These are phyloP conservation scores for Ganaspis brasiliensis DNA, from an alignment of 2,888 invertebrate genomes.

Conservation along the genomic window DNA sequence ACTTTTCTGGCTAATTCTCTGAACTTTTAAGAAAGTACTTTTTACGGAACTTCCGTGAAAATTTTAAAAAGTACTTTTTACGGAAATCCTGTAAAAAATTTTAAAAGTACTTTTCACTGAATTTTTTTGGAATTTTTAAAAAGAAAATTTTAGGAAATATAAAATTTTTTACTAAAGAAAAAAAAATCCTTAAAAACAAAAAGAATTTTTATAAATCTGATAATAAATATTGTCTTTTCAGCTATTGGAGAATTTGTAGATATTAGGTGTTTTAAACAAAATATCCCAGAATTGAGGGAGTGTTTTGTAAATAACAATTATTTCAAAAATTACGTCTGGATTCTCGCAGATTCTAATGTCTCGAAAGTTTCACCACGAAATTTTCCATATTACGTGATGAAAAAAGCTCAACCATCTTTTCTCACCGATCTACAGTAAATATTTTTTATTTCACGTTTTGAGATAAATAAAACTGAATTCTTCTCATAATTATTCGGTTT, in stretches of 20 bases:
- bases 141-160: no score
- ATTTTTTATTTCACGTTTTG: not conserved
- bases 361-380: not conserved
- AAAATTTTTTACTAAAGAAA: no score
- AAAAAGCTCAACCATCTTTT: conserved; percentile 14
- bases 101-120: no score
- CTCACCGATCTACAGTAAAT: conserved; percentile 11
- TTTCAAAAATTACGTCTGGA: conserved; percentile 13
- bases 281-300: not conserved
- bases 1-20: no score
- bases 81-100: no score
- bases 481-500: not conserved
- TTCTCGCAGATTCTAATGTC: not conserved
- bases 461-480: not conserved
- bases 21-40: no score
- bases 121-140: no score
- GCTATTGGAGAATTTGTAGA: not conserved
- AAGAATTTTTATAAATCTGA: not conserved
- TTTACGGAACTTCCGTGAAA: no score
- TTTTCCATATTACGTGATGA: conserved; percentile 22
- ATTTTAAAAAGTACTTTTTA: no score
- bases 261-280: conserved; percentile 3
- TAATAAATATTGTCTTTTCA: no score
- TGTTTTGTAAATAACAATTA: conserved; percentile 4
- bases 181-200: not conserved